phyloP scores from a whole-genome alignment of 1,140 invertebrate genomes.

The Ceratina australensis region DNA sequence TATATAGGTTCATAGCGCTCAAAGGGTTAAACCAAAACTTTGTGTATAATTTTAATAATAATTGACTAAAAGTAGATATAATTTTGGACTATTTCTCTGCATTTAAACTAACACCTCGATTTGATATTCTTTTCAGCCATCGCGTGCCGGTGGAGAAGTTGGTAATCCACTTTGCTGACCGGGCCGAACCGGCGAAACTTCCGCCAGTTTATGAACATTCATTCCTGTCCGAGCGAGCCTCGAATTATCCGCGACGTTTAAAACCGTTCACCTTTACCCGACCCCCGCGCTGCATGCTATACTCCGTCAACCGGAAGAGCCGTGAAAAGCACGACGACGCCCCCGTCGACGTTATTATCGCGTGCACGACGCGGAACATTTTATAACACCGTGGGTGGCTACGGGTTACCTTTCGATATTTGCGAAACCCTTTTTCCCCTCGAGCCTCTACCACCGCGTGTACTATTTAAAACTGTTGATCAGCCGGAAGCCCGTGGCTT shows the following conservation, averaged over 20 bases:
- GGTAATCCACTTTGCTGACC: background rate
- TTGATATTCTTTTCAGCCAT: background rate
- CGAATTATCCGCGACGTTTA: constrained; percentile 26
- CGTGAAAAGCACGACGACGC: background rate
- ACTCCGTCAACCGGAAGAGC: background rate
- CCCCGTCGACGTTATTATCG: background rate
- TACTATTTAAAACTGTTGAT: no score
- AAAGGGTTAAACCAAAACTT: no score
- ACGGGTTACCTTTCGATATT: no score
- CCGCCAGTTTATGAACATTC: constrained; percentile 1
- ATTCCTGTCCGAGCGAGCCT: background rate
- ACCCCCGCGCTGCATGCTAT: constrained; percentile 5
- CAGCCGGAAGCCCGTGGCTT: no score
- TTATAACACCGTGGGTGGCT: no score
- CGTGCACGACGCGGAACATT: background rate
- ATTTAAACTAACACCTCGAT: background rate
- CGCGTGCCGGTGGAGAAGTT: background rate
- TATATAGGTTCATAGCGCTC: no score
- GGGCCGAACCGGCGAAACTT: background rate
- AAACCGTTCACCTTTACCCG: constrained; percentile 17
- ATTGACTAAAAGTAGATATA: no score
- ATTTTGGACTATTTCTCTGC: background rate
- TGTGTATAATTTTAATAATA: no score
- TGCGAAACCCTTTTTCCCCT: no score
- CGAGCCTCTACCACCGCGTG: no score